phyloP scores from a whole-genome alignment of 2,113 vertebrate genomes.

The Alethe castanea region DNA sequence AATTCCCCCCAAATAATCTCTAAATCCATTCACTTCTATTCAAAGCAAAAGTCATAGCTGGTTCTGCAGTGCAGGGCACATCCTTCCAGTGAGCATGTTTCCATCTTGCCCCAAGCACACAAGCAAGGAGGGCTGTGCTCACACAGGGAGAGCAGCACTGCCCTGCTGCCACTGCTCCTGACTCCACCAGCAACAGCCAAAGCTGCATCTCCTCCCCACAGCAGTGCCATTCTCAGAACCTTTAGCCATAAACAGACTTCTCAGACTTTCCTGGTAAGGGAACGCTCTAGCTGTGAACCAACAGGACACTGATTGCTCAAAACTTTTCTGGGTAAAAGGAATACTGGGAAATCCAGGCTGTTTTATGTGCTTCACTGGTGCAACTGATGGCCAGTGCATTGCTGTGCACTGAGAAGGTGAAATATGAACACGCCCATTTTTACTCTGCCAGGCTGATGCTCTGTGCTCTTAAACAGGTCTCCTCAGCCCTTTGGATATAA shows the following conservation, averaged over 20 bases:
- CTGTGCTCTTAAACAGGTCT: not conserved
- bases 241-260: not conserved
- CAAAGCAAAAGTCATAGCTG: not conserved
- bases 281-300: not conserved
- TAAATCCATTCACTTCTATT: not conserved
- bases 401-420: not conserved
- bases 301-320: fast-evolving
- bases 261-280: too few relatives aligned
- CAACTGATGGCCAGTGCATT: not conserved
- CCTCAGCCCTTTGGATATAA: not conserved
- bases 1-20: not conserved
- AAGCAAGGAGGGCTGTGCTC: not conserved
- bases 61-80: not conserved
- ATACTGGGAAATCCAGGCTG: not conserved
- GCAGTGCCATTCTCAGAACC: not conserved
- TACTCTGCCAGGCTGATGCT: not conserved
- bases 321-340: fast-evolving
- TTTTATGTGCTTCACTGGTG: not conserved
- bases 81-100: not conserved
- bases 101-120: not conserved
- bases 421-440: not conserved
- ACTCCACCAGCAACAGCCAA: not conserved
- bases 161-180: not conserved
- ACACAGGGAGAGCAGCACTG: not conserved
- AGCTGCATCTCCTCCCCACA: not conserved